Conservation (phyloP, 2,113 vertebrate species). For the Potamarius usumacintae region DNA sequence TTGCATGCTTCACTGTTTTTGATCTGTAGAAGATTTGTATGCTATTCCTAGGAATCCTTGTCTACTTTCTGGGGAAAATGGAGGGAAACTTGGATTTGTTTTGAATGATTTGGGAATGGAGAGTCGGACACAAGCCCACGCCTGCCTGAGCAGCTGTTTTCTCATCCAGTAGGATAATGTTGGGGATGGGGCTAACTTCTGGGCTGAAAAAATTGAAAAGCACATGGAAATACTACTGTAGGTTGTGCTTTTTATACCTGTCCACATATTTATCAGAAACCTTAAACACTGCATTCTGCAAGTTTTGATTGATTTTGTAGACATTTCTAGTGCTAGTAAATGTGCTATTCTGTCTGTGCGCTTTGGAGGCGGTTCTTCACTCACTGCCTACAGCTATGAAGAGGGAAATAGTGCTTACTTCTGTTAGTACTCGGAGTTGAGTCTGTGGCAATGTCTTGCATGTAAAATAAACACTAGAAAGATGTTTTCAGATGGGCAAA, state of each 20-base stretch:
- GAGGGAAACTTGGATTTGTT: background rate
- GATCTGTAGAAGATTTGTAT: background rate
- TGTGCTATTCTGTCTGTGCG: background rate
- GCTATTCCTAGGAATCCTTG: background rate
- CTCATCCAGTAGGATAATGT: background rate
- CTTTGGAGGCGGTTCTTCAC: conserved; percentile 3
- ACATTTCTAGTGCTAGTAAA: background rate
- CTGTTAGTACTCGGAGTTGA: background rate
- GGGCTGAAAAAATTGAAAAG: background rate
- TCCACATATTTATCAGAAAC: background rate
- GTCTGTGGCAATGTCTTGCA: background rate
- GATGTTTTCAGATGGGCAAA: background rate
- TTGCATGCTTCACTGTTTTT: background rate
- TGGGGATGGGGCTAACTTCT: background rate
- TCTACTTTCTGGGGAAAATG: background rate
- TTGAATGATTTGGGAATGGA: background rate
- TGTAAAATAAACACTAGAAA: background rate
- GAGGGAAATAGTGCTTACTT: background rate
- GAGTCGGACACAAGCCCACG: too few relatives aligned
- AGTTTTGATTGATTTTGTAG: background rate
- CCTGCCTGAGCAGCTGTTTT: background rate
- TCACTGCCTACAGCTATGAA: background rate
- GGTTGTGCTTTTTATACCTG: background rate
- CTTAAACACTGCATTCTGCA: background rate
- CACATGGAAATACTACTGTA: background rate